Conservation (phyloP, 2,888 invertebrate genomes). For the Cerastis leucographa region DNA sequence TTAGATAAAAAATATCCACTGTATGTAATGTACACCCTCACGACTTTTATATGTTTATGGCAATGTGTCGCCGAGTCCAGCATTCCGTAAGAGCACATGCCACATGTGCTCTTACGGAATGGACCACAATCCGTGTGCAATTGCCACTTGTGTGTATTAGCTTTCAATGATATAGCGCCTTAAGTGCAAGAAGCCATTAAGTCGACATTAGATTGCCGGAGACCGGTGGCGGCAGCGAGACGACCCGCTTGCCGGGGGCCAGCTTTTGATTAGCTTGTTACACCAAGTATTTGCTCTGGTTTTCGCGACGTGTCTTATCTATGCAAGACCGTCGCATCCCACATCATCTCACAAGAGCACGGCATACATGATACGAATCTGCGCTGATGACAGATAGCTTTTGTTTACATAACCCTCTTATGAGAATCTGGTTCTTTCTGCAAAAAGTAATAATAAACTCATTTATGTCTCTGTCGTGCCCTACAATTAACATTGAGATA, state of each 20-base stretch:
- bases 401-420: constrained; percentile 53
- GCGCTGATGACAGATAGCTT: constrained; percentile 71
- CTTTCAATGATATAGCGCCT: constrained; percentile 70
- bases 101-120: constrained; percentile 70
- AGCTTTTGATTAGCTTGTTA: constrained; percentile 79
- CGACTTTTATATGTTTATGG: constrained; percentile 33
- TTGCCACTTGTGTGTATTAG: constrained; percentile 71
- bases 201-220: constrained; percentile 74
- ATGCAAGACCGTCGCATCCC: constrained; percentile 67
- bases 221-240: constrained; percentile 25
- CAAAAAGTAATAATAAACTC: constrained; percentile 36
- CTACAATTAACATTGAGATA: constrained; percentile 71
- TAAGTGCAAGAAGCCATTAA: constrained; percentile 75
- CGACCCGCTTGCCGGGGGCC: constrained; percentile 70
- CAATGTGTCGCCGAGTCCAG: constrained; percentile 63
- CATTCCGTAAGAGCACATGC: constrained; percentile 55
- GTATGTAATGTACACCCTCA: constrained; percentile 24
- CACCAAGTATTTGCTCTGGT: constrained; percentile 79
- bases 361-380: constrained; percentile 77
- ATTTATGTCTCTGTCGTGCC: constrained; percentile 57
- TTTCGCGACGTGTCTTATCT: constrained; percentile 85
- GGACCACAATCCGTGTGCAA: constrained; percentile 63
- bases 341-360: constrained; percentile 76
- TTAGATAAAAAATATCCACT: constrained; percentile 27
- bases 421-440: constrained; percentile 33